Percentiles rank a stretch among this genome's conserved stretches.
These are phyloP conservation scores for Albula glossodonta DNA, from an alignment of 2,113 vertebrate genomes.

Conservation along the genomic window DNA sequence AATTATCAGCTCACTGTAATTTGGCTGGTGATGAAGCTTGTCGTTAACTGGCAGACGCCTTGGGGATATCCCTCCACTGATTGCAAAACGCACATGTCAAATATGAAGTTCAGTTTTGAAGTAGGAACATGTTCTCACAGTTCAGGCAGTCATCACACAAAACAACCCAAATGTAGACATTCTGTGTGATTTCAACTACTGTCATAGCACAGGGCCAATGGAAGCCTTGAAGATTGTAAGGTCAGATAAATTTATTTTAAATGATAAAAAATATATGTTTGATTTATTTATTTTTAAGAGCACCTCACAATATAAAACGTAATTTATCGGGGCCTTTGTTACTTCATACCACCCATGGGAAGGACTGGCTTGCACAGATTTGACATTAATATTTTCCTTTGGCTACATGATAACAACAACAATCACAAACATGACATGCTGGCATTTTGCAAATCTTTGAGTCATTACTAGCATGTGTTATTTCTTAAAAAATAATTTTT, in stretches of 20 bases:
- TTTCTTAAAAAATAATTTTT: not conserved
- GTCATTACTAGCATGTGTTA: not conserved
- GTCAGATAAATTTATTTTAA: not conserved
- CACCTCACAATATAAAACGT: not conserved
- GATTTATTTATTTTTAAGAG: not conserved
- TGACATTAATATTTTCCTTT: not conserved
- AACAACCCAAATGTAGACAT: not conserved
- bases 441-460: not conserved
- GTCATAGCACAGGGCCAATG: not conserved
- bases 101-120: conserved; percentile 15
- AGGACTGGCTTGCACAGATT: not conserved
- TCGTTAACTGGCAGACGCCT: conserved; percentile 27
- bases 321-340: not conserved
- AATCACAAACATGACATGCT: not conserved
- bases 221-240: not conserved
- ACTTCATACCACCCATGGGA: not conserved
- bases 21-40: conserved; percentile 34
- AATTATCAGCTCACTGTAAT: conserved; percentile 41
- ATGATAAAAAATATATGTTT: not conserved
- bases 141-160: conserved; percentile 7
- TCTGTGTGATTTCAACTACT: not conserved
- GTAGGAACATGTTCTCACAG: conserved; percentile 33
- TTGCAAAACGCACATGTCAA: conserved; percentile 43
- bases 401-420: not conserved
- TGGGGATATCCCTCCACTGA: conserved; percentile 36